Percentiles rank a stretch among this genome's conserved stretches.
Conservation (phyloP, 2,888 invertebrate genomes). For the Endotricha flammealis region DNA sequence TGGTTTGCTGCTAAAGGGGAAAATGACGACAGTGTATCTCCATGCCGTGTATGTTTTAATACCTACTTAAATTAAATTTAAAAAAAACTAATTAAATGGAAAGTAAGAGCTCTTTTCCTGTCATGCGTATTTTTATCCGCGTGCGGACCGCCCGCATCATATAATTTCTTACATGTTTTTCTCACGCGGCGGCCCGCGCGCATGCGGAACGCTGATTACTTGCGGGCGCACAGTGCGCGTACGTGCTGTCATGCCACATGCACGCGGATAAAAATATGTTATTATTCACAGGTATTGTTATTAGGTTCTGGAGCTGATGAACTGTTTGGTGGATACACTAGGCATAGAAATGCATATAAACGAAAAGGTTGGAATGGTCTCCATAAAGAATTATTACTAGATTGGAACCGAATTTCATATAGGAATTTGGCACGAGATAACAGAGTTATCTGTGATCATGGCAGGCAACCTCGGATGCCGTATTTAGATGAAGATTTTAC, state of each 20-base stretch:
- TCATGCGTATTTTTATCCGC: too few species aligned
- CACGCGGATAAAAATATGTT: too few species aligned
- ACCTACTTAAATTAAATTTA: too few species aligned
- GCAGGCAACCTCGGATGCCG: constrained; percentile 88
- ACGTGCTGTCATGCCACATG: too few species aligned
- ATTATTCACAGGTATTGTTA: constrained; percentile 83
- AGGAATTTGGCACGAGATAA: constrained; percentile 97
- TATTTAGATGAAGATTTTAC: constrained; percentile 86
- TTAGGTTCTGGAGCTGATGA: constrained; percentile 98
- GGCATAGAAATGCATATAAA: constrained; percentile 87
- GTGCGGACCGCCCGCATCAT: too few species aligned
- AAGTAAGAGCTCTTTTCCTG: too few species aligned
- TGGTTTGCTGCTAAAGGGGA: constrained; percentile 95
- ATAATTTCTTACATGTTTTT: too few species aligned
- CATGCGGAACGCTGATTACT: too few species aligned
- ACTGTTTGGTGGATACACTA: constrained; percentile 94
- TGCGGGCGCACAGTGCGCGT: too few species aligned
- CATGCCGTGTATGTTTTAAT: constrained; percentile 80
- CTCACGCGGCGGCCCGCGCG: too few species aligned
- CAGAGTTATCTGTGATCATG: constrained; percentile 93
- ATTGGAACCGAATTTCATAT: constrained; percentile 90
- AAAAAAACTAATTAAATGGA: too few species aligned
- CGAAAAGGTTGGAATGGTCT: constrained; percentile 77
- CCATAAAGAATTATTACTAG: constrained; percentile 82
- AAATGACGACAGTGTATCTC: constrained; percentile 74